Conservation (phyloP, 2,888 invertebrate species). For the Pristionchus japonicus region DNA sequence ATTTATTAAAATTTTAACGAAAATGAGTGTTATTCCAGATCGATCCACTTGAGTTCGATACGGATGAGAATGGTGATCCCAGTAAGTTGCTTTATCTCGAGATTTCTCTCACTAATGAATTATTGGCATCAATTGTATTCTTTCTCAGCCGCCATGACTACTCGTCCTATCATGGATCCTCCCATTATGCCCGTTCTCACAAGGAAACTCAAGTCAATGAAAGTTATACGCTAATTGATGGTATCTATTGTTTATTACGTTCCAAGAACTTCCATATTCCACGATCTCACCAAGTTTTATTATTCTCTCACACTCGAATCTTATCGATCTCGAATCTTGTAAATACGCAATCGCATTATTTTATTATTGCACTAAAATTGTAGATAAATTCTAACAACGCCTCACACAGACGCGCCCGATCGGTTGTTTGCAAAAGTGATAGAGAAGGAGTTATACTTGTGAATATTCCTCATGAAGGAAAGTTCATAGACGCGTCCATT, state of each 20-base stretch:
- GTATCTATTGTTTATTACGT: neutral
- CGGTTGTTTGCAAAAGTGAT: too few species aligned
- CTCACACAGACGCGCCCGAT: too few species aligned
- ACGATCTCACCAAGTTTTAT: neutral
- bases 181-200: slow-evolving; percentile 28
- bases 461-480: too few species aligned
- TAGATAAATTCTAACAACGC: too few species aligned
- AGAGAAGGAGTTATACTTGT: too few species aligned
- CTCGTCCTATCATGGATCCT: neutral
- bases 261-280: neutral
- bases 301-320: neutral
- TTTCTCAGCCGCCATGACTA: neutral
- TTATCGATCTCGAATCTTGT: neutral
- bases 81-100: neutral
- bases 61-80: slow-evolving; percentile 33
- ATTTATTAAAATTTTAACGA: neutral
- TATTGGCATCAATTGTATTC: neutral
- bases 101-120: neutral
- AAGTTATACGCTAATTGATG: neutral
- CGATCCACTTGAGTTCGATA: neutral
- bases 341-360: too few species aligned
- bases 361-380: too few species aligned
- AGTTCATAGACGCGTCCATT: too few species aligned
- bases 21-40: neutral
- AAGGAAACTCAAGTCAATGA: neutral